Evolutionary conservation across 2,113 vertebrate genomes (phyloP).

Genomic region (Phrynocephalus versicolor): DNA sequence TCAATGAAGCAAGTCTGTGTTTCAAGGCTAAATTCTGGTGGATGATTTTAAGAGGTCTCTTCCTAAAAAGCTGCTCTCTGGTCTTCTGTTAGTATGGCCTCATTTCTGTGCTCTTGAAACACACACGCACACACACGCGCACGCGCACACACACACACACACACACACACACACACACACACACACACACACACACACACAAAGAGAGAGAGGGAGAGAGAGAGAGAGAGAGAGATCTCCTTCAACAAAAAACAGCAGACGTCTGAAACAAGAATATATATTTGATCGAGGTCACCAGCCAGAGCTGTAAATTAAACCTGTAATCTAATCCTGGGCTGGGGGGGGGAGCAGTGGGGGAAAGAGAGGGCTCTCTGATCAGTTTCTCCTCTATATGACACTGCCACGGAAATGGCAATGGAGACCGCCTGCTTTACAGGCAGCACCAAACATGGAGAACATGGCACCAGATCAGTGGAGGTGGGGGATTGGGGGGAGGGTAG

Average conservation of each 20-base stretch:
- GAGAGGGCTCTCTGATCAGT: constrained; percentile 39
- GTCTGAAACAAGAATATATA: not conserved
- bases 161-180: too few relatives aligned
- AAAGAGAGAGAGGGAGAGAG: too few relatives aligned
- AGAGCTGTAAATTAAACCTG: constrained; percentile 49
- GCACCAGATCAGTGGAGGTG: constrained; percentile 56
- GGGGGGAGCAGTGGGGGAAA: too few relatives aligned
- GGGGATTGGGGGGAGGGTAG: constrained; percentile 22
- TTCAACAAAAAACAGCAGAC: not conserved
- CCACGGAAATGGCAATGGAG: constrained; percentile 52
- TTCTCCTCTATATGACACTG: constrained; percentile 60
- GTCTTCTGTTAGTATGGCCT: not conserved
- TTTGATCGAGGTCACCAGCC: constrained; percentile 7
- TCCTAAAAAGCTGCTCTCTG: not conserved
- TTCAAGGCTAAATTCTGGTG: not conserved
- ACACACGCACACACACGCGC: too few relatives aligned
- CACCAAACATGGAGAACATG: constrained; percentile 84
- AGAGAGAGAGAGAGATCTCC: too few relatives aligned
- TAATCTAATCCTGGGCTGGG: constrained; percentile 59
- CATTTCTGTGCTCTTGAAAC: constrained; percentile 4
- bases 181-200: too few relatives aligned
- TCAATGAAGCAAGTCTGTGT: not conserved
- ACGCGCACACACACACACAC: too few relatives aligned
- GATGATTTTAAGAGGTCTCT: not conserved
- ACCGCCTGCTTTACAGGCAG: constrained; percentile 58